A percentile compares a stretch with the other conserved stretches of the same genome.
Evolutionary conservation across 1,140 invertebrate species (phyloP).

Genomic region (Saccostrea glomerata): DNA sequence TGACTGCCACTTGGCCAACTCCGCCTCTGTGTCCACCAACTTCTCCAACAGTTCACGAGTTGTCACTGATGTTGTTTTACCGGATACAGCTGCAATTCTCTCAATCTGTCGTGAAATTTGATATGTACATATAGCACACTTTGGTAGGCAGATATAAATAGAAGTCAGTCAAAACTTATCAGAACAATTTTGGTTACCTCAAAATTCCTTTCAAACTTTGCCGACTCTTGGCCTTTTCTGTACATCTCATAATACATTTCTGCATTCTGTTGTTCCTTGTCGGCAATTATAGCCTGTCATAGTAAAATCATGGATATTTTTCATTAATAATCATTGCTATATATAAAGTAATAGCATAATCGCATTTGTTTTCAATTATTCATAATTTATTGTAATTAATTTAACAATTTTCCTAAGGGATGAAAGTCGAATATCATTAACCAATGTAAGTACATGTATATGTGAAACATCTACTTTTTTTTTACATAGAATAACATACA

Average conservation of each 20-base stretch:
- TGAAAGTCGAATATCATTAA: background rate
- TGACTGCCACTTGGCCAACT: slow-evolving; percentile 74
- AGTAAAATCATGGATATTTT: background rate
- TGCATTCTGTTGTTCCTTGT: slow-evolving; percentile 63
- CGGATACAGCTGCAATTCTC: slow-evolving; percentile 49
- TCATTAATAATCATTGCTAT: too few relatives aligned
- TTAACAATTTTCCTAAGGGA: too few relatives aligned
- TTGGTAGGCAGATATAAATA: background rate
- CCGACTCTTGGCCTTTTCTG: slow-evolving; percentile 70
- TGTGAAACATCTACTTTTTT: too few relatives aligned
- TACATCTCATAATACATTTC: slow-evolving; percentile 72
- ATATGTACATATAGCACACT: background rate
- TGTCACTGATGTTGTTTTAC: slow-evolving; percentile 52
- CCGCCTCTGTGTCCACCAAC: slow-evolving; percentile 66
- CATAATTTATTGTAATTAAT: background rate
- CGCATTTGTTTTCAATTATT: background rate
- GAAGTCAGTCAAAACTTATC: background rate
- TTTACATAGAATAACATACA: too few relatives aligned
- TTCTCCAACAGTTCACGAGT: slow-evolving; percentile 67
- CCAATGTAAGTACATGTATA: background rate
- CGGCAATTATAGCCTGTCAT: slow-evolving; percentile 59
- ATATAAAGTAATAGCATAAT: background rate
- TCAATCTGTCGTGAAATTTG: slow-evolving; percentile 56
- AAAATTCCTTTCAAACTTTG: slow-evolving; percentile 72
- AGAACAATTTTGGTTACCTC: slow-evolving; percentile 59